phyloP scores from a whole-genome alignment of 2,113 vertebrate genomes.

The crab-eating macaque (Macaca fascicularis) region DNA sequence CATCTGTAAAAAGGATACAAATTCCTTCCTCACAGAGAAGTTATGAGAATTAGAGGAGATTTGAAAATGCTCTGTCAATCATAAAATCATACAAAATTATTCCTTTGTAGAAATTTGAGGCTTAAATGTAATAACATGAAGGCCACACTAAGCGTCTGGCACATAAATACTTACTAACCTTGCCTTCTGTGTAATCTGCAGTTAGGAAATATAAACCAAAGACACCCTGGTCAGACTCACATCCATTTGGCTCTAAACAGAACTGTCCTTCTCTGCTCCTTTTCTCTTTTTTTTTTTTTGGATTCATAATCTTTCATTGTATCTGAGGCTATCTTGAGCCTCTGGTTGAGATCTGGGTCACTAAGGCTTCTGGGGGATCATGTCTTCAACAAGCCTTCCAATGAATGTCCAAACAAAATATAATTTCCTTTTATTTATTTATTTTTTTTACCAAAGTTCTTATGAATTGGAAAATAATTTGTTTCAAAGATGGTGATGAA shows the following conservation, averaged over 20 bases:
- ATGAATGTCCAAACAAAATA: background rate
- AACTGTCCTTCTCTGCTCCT: background rate
- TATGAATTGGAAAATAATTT: slow-evolving; percentile 15
- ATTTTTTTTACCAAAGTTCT: background rate
- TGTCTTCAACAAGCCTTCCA: background rate
- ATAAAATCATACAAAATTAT: slow-evolving; percentile 34
- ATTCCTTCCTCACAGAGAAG: background rate
- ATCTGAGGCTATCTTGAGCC: background rate
- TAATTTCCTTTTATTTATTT: background rate
- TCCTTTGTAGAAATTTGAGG: slow-evolving; percentile 14
- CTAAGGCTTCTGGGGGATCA: background rate
- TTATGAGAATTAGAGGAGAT: background rate
- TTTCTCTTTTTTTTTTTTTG: background rate
- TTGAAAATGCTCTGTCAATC: background rate
- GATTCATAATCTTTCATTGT: background rate
- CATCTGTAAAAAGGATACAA: background rate
- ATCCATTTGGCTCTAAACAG: background rate
- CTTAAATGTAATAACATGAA: background rate
- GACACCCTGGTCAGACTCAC: background rate
- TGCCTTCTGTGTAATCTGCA: background rate
- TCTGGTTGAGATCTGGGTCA: background rate
- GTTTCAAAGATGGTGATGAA: background rate
- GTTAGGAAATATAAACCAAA: slow-evolving; percentile 22
- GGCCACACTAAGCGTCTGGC: background rate
- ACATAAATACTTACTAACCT: background rate